Conservation (phyloP, 2,113 vertebrate genomes). For the Elaphurus davidianus region DNA sequence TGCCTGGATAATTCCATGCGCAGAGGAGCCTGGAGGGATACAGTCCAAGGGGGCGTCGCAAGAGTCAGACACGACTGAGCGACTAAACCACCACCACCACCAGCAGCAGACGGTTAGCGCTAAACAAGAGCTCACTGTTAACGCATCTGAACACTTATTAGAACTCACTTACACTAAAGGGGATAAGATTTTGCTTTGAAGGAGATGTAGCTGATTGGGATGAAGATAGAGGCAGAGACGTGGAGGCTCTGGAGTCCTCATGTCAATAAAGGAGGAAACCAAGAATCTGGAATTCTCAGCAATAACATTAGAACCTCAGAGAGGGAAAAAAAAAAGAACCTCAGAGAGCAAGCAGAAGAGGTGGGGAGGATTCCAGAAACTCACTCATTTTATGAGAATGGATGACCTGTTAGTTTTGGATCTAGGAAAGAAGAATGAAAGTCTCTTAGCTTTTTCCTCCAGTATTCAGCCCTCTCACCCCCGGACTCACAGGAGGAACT, state of each 20-base stretch:
- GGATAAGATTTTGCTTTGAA: not conserved
- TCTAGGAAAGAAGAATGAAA: not conserved
- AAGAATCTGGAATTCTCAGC: not conserved
- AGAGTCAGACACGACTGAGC: not conserved
- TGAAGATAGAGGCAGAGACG: too few species aligned
- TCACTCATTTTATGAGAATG: not conserved
- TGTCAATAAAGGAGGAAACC: not conserved
- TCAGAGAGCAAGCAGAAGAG: not conserved
- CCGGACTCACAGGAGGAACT: not conserved
- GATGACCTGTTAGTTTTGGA: not conserved
- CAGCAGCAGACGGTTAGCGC: not conserved
- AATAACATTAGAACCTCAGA: not conserved
- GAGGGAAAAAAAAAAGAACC: not conserved
- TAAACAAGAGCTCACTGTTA: not conserved
- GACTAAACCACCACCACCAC: not conserved
- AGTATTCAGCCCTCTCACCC: not conserved
- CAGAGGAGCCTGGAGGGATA: not conserved
- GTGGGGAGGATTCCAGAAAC: not conserved
- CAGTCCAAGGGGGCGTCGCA: not conserved
- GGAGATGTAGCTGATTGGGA: rapidly evolving
- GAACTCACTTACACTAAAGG: not conserved
- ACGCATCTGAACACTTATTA: not conserved
- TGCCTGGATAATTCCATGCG: not conserved
- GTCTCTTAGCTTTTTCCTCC: not conserved
- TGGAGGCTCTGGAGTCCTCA: not conserved